Evolutionary conservation across 1,140 invertebrate species (phyloP), one percentile per base, ranked within the genome.

Genomic region (Parapsyche elsis): DNA sequence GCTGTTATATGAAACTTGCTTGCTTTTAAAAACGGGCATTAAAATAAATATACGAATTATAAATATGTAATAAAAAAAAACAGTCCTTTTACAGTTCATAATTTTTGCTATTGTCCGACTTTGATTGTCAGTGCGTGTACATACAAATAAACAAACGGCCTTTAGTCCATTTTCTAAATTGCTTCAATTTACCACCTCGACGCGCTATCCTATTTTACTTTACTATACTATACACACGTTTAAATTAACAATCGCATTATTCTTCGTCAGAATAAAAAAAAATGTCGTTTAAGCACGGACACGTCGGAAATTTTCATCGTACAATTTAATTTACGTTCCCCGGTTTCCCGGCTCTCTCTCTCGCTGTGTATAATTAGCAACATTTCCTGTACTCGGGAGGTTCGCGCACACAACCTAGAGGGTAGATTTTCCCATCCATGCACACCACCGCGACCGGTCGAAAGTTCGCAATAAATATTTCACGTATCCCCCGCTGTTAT

Each of bases 251-350:
- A 61, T 61, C 57, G 16, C 57, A 19, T 61, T 61, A 61, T 61
- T 19, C 16, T 53, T 61, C 57, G 16, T 61, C 57, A 61, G 16
- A 16, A 21, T 16, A 16, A 21, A 61, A 61, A 57, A 61, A 61
- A 61, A 21, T 61, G 57, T 61, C 57, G 16, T 19, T 61, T 21
- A 61, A 19, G n/a, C 57, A 16, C 57, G 57, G 24, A 67, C 24
- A 26, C 24, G 24, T 67, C 64, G 64, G 64, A 67, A 30, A 26
- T 67, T 26, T 67, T 30, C 64, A 67, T 67, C 64, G 64, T 26
- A 23, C 10, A 64, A 64, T 67, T 67, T 67, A 67, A 67, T 67
- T 67, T 67, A 67, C 21, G 24, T 67, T 67, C 64, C n/a, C 24
- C 64, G 64, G 21, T 67, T 26, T 67, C 24, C 64, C 64, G 12